Percentiles rank a stretch among this genome's conserved stretches.
Conservation (phyloP, 1,140 invertebrate species). For the Lasaia peninsularis region DNA sequence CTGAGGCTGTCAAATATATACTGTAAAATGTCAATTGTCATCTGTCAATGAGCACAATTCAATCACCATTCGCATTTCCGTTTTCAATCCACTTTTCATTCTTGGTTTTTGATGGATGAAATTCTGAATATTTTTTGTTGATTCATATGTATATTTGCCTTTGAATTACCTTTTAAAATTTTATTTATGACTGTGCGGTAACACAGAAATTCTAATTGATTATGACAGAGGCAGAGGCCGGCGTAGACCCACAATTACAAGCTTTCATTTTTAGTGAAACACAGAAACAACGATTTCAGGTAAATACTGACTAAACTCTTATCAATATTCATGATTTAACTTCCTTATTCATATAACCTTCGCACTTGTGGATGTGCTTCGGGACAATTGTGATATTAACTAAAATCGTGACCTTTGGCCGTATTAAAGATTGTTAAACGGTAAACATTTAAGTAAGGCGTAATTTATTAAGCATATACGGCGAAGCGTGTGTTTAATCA, state of each 20-base stretch:
- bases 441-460: neutral
- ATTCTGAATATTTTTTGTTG: neutral
- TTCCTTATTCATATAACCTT: slow-evolving; percentile 10
- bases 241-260: slow-evolving; percentile 61
- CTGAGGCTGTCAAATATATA: too few species aligned
- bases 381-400: neutral
- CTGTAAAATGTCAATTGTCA: too few species aligned
- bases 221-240: slow-evolving; percentile 57
- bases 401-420: slow-evolving; percentile 26
- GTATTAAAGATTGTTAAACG: slow-evolving; percentile 7
- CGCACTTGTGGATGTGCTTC: neutral
- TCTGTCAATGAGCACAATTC: too few species aligned
- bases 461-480: slow-evolving; percentile 1
- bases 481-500: neutral
- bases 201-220: slow-evolving; percentile 34
- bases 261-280: slow-evolving; percentile 62
- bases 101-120: too few species aligned
- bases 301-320: slow-evolving; percentile 20
- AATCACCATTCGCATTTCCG: too few species aligned
- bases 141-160: neutral
- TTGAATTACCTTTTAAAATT: neutral
- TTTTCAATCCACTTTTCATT: too few species aligned
- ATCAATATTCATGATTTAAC: slow-evolving; percentile 21
- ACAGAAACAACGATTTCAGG: slow-evolving; percentile 71
- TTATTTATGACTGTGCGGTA: neutral